Conservation (phyloP, 2,113 vertebrate species). For the Bubo bubo region DNA sequence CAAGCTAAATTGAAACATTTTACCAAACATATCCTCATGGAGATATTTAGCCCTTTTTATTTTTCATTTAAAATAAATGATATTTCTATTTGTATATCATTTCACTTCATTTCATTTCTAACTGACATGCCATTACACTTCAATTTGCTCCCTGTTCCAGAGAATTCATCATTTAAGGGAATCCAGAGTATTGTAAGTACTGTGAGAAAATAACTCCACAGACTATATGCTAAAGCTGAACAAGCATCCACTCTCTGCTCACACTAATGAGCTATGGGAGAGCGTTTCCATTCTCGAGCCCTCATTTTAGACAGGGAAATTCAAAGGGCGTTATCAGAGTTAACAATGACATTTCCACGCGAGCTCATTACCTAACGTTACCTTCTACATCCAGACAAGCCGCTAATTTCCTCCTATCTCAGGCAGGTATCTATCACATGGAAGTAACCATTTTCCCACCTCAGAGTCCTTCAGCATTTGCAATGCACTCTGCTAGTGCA, state of each 20-base stretch:
- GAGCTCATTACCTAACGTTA: not conserved
- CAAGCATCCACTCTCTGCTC: not conserved
- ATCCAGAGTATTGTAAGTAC: not conserved
- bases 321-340: not conserved
- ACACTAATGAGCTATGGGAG: not conserved
- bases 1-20: not conserved
- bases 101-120: not conserved
- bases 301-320: not conserved
- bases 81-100: not conserved
- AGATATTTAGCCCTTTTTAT: not conserved
- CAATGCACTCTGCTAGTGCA: too few species aligned
- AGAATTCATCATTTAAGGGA: not conserved
- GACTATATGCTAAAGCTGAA: not conserved
- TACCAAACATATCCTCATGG: not conserved
- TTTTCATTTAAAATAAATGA: not conserved
- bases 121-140: not conserved
- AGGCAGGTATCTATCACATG: rapidly evolving
- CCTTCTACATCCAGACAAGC: not conserved
- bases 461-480: not conserved
- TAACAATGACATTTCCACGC: not conserved
- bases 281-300: not conserved
- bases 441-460: not conserved
- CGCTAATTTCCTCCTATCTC: not conserved
- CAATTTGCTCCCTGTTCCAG: not conserved
- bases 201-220: not conserved